Conservation (phyloP, 2,888 invertebrate genomes). For the Agrochola circellaris region DNA sequence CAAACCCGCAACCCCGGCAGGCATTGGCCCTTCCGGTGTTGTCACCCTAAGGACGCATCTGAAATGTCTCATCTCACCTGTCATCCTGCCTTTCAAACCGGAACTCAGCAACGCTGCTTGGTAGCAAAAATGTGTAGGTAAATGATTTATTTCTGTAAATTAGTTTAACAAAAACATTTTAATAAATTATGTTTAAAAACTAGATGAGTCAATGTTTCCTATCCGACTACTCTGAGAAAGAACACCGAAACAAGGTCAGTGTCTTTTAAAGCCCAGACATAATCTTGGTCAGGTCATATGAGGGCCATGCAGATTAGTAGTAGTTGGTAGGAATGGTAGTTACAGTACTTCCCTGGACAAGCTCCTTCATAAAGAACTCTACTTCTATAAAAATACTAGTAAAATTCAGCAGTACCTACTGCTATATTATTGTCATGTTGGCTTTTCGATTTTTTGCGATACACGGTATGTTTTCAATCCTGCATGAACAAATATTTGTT, state of each 20-base stretch:
- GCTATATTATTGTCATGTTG: not conserved
- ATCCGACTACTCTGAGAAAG: too few relatives aligned
- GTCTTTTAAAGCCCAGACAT: too few relatives aligned
- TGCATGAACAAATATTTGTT: conserved; percentile 33
- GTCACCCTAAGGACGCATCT: not conserved
- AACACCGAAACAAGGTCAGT: too few relatives aligned
- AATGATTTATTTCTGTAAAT: not conserved
- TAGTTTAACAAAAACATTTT: not conserved
- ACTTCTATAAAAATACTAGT: not conserved
- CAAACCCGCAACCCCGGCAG: too few relatives aligned
- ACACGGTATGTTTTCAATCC: conserved; percentile 15
- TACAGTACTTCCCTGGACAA: not conserved
- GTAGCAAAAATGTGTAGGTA: too few relatives aligned
- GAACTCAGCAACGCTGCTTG: not conserved
- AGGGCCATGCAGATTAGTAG: not conserved
- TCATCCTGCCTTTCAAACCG: not conserved
- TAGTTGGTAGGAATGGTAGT: not conserved
- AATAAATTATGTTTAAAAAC: not conserved
- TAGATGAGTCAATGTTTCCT: not conserved
- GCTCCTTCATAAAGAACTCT: not conserved
- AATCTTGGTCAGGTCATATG: too few relatives aligned
- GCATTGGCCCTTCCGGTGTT: too few relatives aligned
- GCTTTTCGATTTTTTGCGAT: conserved; percentile 6
- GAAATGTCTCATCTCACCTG: not conserved
- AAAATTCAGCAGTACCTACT: not conserved